Conservation (phyloP, 2,113 vertebrate genomes). For the Petrocephalus microphthalmus region DNA sequence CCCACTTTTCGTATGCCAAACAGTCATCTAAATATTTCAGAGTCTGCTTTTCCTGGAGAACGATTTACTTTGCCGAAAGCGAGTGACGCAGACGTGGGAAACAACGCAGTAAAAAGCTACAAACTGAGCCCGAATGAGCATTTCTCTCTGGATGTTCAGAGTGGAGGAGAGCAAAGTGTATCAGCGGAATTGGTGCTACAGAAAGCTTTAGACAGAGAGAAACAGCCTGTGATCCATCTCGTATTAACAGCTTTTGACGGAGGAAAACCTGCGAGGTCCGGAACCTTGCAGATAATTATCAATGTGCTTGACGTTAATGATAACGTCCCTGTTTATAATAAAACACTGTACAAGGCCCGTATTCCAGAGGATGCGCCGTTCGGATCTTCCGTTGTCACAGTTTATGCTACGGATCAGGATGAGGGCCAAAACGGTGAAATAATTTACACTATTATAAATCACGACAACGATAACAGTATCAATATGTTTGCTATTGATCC, state of each 20-base stretch:
- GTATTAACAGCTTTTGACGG: conserved; percentile 42
- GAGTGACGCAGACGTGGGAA: conserved; percentile 56
- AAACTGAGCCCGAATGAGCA: conserved; percentile 58
- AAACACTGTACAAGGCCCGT: conserved; percentile 51
- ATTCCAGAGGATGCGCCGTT: conserved; percentile 48
- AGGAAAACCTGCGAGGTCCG: conserved; percentile 52
- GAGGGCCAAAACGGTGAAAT: conserved; percentile 55
- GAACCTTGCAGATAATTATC: conserved; percentile 53
- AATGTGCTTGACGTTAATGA: conserved; percentile 69
- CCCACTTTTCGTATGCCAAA: conserved; percentile 53
- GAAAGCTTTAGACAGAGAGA: background rate
- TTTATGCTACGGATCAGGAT: conserved; percentile 61
- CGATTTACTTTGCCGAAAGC: conserved; percentile 60
- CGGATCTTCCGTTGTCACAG: conserved; percentile 47
- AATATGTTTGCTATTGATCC: conserved; percentile 47
- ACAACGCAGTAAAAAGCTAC: conserved; percentile 61
- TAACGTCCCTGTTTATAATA: conserved; percentile 62
- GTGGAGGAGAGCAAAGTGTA: conserved; percentile 55
- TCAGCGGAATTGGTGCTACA: conserved; percentile 47
- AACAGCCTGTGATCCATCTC: conserved; percentile 25
- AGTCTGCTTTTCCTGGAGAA: conserved; percentile 47
- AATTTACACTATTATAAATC: conserved; percentile 45
- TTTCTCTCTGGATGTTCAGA: conserved; percentile 55
- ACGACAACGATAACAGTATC: conserved; percentile 46
- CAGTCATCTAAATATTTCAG: conserved; percentile 52